phyloP scores from a whole-genome alignment of 2,113 vertebrate genomes.

The Salvelinus namaycush region DNA sequence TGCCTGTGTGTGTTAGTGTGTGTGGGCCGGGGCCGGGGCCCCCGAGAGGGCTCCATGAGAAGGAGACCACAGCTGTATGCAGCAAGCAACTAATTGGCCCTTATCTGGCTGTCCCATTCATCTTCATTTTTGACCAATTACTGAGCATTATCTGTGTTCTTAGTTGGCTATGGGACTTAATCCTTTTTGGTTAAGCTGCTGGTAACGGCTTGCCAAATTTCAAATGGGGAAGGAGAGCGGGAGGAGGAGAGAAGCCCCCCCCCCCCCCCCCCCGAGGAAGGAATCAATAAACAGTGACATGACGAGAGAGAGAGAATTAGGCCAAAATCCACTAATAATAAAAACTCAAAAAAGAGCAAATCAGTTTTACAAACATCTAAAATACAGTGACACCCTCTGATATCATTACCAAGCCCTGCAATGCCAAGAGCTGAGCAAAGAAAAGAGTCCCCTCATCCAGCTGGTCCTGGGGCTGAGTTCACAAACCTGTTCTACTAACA shows the following conservation, averaged over 20 bases:
- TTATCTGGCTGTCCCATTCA: constrained; percentile 99
- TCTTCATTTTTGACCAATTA: constrained; percentile 99
- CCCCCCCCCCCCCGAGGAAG: constrained; percentile 48
- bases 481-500: no score
- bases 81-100: constrained; percentile 99
- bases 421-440: no score
- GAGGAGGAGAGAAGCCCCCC: constrained; percentile 76
- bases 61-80: constrained; percentile 99
- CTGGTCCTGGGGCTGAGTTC: no score
- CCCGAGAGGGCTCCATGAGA: constrained; percentile 95
- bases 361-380: no score
- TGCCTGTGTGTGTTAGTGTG: background rate
- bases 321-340: no score
- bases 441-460: no score
- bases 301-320: constrained; percentile 31
- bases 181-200: constrained; percentile 99
- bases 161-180: constrained; percentile 99
- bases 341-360: no score
- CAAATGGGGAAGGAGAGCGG: constrained; percentile 79
- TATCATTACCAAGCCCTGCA: no score
- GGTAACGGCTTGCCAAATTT: constrained; percentile 98
- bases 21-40: constrained; percentile 80
- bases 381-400: no score
- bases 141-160: constrained; percentile 99
- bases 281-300: constrained; percentile 69